Conservation (phyloP, 2,797 vertebrate genomes). For the Pyrocephalus nanus region DNA sequence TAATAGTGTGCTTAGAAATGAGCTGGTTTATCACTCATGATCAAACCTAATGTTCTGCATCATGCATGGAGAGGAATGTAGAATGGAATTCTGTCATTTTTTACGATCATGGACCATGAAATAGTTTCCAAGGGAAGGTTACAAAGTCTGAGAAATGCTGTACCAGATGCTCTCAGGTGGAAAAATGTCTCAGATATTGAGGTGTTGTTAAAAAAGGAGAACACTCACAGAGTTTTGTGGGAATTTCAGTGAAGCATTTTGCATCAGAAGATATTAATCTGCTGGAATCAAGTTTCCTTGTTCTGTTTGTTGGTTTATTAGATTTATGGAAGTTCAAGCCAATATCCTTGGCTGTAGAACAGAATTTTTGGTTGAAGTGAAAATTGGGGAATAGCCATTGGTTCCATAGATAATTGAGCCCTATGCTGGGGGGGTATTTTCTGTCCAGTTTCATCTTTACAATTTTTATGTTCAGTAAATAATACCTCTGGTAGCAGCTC, state of each 20-base stretch:
- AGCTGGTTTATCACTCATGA: background rate
- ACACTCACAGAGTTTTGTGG: background rate
- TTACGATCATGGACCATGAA: background rate
- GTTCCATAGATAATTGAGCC: background rate
- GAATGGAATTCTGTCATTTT: background rate
- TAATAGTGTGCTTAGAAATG: background rate
- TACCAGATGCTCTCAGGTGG: background rate
- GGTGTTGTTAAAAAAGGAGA: background rate
- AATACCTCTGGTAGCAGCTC: background rate
- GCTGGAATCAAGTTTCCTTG: background rate
- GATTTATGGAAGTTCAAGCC: background rate
- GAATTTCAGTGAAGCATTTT: background rate
- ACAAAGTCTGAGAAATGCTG: background rate
- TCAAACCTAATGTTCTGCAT: background rate
- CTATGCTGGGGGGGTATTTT: background rate
- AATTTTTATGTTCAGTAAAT: background rate
- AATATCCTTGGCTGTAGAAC: background rate
- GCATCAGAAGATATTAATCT: background rate
- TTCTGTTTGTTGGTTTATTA: background rate
- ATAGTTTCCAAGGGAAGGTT: background rate
- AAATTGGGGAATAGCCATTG: background rate
- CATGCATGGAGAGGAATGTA: background rate
- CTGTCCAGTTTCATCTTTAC: background rate
- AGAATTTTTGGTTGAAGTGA: background rate
- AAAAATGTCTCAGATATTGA: background rate